Evolutionary conservation across 2,797 vertebrate genomes (phyloP), one percentile per base, ranked within the genome.

Genomic region (Halcyon badia): DNA sequence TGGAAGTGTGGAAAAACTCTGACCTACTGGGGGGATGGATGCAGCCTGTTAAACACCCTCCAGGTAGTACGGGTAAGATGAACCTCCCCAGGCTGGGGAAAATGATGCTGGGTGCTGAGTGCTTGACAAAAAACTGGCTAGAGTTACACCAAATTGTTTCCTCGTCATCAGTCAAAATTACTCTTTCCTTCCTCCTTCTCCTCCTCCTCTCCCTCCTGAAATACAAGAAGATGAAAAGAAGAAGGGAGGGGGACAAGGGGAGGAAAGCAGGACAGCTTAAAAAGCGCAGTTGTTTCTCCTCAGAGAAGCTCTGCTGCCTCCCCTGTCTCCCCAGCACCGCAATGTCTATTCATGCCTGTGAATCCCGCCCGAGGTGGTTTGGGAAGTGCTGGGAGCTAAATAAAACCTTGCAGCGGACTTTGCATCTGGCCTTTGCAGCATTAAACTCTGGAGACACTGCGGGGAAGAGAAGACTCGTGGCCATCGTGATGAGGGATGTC

Each of bases 71-170:
- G 48, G 90, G 90, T 90, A 95, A 96, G 58, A 68, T 1, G 70
- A 96, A 58, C 83, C 77, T 92, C 81, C 89, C 83, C 70, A 22
- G 6, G 71, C 49, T 90, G 61, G 16, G 60, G 68, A 89, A 89
- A 86, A 60, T 2, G 65, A 57, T 80, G 48, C 79, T 91, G 94
- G 89, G 87, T 89, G 84, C 77, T 91, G 89, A 93, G 89, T 91
- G 83, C 62, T 91, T 92, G 95, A 94, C 92, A 96, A 81, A 79
- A 92, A 83, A 8, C 61, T 77, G 91, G 73, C 82, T 89, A 49
- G 14, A 49, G 69, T 89, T 96, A 39, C 89, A 58, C 33, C 78
- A 44, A 73, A 84, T 73, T 15, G 31, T 68, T 95, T 89, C 92
- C 73, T 85, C 37, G 1, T 90, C 90, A 89, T 91, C 90, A 84